Evolutionary conservation across 1,140 invertebrate genomes (phyloP).

Genomic region (Mactra quadrangularis): DNA sequence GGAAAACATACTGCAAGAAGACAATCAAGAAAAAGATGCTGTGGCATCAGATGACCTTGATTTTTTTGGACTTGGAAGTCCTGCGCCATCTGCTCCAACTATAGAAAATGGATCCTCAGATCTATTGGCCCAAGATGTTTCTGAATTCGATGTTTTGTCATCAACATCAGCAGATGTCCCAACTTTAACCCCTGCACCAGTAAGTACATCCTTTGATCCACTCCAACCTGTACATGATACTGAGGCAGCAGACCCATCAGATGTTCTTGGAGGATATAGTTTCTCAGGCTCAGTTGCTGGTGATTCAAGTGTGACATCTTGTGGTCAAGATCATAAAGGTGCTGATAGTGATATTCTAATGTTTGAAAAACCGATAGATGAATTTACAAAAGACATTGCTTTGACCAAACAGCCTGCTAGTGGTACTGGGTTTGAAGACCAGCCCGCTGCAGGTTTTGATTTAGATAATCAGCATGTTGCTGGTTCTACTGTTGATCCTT

Average conservation of each 20-base stretch:
- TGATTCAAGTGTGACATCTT: background rate
- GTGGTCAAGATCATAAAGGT: conserved; percentile 11
- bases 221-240: background rate
- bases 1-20: conserved; percentile 51
- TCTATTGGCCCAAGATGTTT: conserved; percentile 34
- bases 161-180: background rate
- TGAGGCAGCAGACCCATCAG: background rate
- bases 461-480: background rate
- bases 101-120: background rate
- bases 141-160: conserved; percentile 15
- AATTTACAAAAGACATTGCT: conserved; percentile 15
- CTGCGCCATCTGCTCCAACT: background rate
- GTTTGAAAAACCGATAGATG: conserved; percentile 45
- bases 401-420: too few relatives aligned
- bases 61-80: conserved; percentile 14
- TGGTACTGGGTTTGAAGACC: too few relatives aligned
- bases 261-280: conserved; percentile 27
- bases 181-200: background rate
- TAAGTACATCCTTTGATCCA: background rate
- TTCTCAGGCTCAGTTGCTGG: conserved; percentile 32
- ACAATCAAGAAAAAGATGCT: background rate
- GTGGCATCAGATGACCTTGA: conserved; percentile 16
- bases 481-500: too few relatives aligned
- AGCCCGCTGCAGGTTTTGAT: background rate
- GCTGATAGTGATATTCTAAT: conserved; percentile 65